These are phyloP conservation scores for Cataglyphis livida DNA, from an alignment of 2,888 invertebrate species.

Conservation along the genomic window DNA sequence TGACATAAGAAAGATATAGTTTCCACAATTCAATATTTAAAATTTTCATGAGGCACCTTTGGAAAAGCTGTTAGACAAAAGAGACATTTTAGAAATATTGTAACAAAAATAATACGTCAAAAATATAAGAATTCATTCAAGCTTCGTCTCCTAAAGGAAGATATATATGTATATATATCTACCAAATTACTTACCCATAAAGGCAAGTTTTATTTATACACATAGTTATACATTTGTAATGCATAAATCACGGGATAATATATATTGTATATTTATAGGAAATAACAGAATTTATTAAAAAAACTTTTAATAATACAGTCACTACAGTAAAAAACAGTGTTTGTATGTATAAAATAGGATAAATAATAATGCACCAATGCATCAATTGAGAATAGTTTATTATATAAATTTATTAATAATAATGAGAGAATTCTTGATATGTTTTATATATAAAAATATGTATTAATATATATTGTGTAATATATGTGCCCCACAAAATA, in stretches of 20 bases:
- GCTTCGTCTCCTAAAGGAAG: conserved; percentile 56
- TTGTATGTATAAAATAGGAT: conserved; percentile 75
- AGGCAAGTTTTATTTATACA: conserved; percentile 75
- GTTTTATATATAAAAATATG: conserved; percentile 61
- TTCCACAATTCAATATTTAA: conserved; percentile 99
- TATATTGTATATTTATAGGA: conserved; percentile 63
- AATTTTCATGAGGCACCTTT: conserved; percentile 98
- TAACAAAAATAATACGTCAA: conserved; percentile 44
- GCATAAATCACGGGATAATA: conserved; percentile 58
- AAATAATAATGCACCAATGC: conserved; percentile 83
- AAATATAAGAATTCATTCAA: conserved; percentile 58
- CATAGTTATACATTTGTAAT: conserved; percentile 66
- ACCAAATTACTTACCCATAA: conserved; percentile 82
- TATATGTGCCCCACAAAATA: conserved; percentile 77
- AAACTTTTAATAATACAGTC: conserved; percentile 70
- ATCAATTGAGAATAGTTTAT: conserved; percentile 82
- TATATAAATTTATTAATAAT: conserved; percentile 73
- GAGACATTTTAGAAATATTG: conserved; percentile 69
- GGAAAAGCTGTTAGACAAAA: conserved; percentile 93
- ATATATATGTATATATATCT: conserved; percentile 68
- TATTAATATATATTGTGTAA: conserved; percentile 53
- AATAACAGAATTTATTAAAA: conserved; percentile 71
- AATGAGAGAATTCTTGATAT: conserved; percentile 58
- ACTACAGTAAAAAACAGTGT: conserved; percentile 66
- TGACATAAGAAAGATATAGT: conserved; percentile 98